Evolutionary conservation across 2,888 invertebrate genomes (phyloP).

Genomic region (Heliconius ethilla): DNA sequence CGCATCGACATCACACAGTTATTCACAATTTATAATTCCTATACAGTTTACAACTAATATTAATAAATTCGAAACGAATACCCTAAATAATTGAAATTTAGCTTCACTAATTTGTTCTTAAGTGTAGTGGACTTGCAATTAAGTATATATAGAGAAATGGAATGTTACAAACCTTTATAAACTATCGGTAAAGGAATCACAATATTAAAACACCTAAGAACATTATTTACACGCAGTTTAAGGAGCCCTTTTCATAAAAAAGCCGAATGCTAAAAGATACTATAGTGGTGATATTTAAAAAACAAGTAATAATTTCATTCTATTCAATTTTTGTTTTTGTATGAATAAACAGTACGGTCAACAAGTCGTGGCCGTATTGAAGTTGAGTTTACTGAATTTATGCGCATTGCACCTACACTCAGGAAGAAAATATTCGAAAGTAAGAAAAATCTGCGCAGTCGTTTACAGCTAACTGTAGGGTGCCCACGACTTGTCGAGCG

Average conservation of each 20-base stretch:
- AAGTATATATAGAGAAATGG: slow-evolving; percentile 19
- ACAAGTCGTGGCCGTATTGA: too few species aligned
- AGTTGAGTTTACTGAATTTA: too few species aligned
- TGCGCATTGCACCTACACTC: too few species aligned
- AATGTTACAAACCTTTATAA: slow-evolving; percentile 21
- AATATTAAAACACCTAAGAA: slow-evolving; percentile 32
- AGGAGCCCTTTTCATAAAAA: slow-evolving; percentile 4
- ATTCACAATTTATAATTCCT: slow-evolving; percentile 71
- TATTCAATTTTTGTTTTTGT: neutral
- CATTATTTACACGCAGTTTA: slow-evolving; percentile 33
- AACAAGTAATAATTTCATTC: neutral
- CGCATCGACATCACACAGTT: slow-evolving; percentile 77
- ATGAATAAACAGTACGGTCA: neutral
- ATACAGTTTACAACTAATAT: slow-evolving; percentile 69
- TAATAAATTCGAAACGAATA: slow-evolving; percentile 77
- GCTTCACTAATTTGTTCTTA: slow-evolving; percentile 42
- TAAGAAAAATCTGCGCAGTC: too few species aligned
- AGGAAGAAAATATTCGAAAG: too few species aligned
- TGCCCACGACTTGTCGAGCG: too few species aligned
- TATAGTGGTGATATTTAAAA: neutral
- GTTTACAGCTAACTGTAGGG: too few species aligned
- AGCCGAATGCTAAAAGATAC: neutral
- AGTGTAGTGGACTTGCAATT: slow-evolving; percentile 44
- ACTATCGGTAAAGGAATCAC: slow-evolving; percentile 24
- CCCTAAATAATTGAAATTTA: slow-evolving; percentile 54